Base-by-base conservation (phyloP, 1,140 invertebrate genomes). In the Sitobion miscanthi region DNA sequence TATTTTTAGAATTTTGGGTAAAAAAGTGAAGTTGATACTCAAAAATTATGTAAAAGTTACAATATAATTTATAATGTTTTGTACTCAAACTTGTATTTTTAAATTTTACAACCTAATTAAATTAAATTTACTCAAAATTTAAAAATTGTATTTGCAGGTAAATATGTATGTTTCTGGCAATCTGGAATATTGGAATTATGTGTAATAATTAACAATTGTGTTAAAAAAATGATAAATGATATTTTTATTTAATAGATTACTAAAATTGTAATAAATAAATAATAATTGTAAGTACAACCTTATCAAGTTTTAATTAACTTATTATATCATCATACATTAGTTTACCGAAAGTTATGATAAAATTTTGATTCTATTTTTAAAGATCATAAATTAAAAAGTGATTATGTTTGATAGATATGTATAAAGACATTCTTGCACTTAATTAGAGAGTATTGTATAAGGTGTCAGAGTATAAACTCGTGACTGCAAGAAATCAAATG, bases 121-220 rank as follows among this genome's bases (percentile, higher is more conserved):
- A 77, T n/a, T 77, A n/a, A 77, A 77, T 77, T 14, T n/a, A 77
- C 30, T 77, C n/a, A 17, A 77, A 77, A 77, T 77, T 77, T 30
- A 77, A 35, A n/a, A 77, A 77, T 77, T 77, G n/a, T 77, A 77
- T 77, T 77, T 77, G 62, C 62, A 77, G 62, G 62, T 77, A 77
- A 77, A 77, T 69, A 69, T 69, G 62, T 69, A 69, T 77, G n/a
- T 77, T 77, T n/a, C 62, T 77, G n/a, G 62, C 62, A 77, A 77
- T n/a, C 62, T 77, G n/a, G 62, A 77, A 77, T 77, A n/a, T 77
- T 77, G 30, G n/a, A 77, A 77, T 30, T 77, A 25, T 69, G 25
- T 11, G 30, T 69, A 69, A 69, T 69, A 69, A 69, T 69, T 4
- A 30, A 69, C 62, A 62, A 69, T 30, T n/a, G 14, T 77, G 14